Evolutionary conservation across 2,888 invertebrate genomes (phyloP), one percentile per base, ranked within the genome.

Genomic region (Drosophila peninsularis): DNA sequence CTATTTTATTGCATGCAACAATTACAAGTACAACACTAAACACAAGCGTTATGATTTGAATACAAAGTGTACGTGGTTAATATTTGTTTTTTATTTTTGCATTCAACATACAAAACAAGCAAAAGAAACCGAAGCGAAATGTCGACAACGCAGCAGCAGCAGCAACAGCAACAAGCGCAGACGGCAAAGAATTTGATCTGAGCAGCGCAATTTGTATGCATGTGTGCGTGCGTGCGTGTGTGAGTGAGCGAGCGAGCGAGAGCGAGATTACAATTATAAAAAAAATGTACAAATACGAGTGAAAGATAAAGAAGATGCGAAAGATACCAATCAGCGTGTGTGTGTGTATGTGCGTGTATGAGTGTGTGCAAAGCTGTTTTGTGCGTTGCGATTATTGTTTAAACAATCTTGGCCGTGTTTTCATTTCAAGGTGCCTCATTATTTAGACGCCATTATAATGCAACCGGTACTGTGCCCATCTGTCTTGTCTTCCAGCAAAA

Each of bases 121-220:
- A 64, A 69, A 69, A 57, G 54, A 85, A 70, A 70, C 65, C 53
- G 58, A 77, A 77, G 63, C 80, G 67, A 77, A 75, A 44, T 79
- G 76, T 79, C 77, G 82, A 88, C 81, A 86, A 83, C 84, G 81
- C 81, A 82, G 77, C 77, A 77, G 73, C 55, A 66, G 65, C 64
- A 61, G 61, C 53, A 69, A 50, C 60, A 66, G 44, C 60, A 77
- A 58, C 69, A 71, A 58, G 54, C 56, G 62, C 80, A 77, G 78
- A 77, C 78, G 55, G 80, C 77, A 76, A 88, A 82, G 82, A 88
- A 82, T 88, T 82, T 71, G 82, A 87, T 87, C 87, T 84, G 84
- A 72, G 78, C 67, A 80, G 77, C 78, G 78, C 80, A 76, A 79
- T 72, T 78, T 71, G 61, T 66, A 56, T 76, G 80, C 54, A 58